Base-by-base conservation (phyloP, 1,140 invertebrate genomes). In the Drosophila azteca region DNA sequence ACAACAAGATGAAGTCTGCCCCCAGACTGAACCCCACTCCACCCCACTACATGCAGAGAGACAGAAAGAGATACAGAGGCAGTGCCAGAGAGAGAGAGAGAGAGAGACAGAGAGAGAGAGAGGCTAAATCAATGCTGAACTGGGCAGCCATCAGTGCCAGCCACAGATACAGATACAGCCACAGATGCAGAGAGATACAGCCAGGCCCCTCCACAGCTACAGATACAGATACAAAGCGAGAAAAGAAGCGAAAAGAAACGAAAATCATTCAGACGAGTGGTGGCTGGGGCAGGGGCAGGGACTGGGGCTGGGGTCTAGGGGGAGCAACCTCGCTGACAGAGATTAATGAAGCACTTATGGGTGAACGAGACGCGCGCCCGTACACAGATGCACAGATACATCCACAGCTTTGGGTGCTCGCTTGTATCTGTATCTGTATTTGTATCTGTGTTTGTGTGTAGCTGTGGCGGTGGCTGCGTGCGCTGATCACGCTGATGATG, bases 301-400 rank as follows among this genome's bases (percentile, higher is more conserved):
- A 26, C 29, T 13, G 17, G 22, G n/a, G 8, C 2, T 20, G 20
- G 35, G 53, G 44, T 39, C 35, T 39, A 39, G 68, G 15, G 43
- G 44, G 35, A 57, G 58, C 53, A 57, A 43, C 53, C 50, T 17
- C 74, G 78, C 83, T 88, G 82, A 85, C 82, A 85, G 82, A 85
- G 82, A 85, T 85, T 85, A 85, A 85, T 85, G 82, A 85, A 85
- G 82, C 82, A 85, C 82, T 85, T 85, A 85, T 85, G 82, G 82
- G 78, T 66, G 83, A 77, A 75, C 77, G 79, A 80, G 77, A 65
- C 24, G 65, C 73, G 45, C 54, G 15, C 24, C 59, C 73, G 45
- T 51, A 22, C 73, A 51, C 60, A 60, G 29, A 35, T 43, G 51
- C 22, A 65, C 39, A 69, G 11, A 60, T 29, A 69, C 8, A 53